Percentiles rank a stretch among this genome's conserved stretches.
These are phyloP conservation scores for Numida meleagris DNA, from an alignment of 2,113 vertebrate genomes.

Conservation along the genomic window DNA sequence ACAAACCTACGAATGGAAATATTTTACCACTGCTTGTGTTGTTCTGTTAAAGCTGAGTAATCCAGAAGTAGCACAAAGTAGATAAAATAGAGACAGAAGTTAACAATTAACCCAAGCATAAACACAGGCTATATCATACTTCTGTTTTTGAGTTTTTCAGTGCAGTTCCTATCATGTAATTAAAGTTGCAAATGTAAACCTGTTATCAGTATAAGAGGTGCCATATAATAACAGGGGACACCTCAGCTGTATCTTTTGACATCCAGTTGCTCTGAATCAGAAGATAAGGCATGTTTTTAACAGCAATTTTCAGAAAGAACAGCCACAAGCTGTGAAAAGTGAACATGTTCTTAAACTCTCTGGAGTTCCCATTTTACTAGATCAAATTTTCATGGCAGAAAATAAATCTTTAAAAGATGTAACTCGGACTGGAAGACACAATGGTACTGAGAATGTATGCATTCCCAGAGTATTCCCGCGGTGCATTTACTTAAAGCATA, in stretches of 20 bases:
- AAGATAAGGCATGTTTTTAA: neutral
- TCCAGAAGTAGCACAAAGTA: neutral
- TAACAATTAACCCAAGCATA: neutral
- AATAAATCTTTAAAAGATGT: neutral
- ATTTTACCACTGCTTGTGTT: neutral
- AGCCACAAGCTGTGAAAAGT: neutral
- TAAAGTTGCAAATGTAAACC: neutral
- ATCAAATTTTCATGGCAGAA: neutral
- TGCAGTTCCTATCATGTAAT: neutral
- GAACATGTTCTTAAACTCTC: neutral
- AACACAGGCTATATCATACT: neutral
- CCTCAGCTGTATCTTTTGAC: neutral
- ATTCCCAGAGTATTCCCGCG: neutral
- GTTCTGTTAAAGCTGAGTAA: neutral
- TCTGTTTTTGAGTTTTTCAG: neutral
- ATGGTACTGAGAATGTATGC: accelerated
- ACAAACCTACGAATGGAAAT: neutral
- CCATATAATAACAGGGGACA: neutral
- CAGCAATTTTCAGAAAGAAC: neutral
- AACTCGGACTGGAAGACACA: neutral
- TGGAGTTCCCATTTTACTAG: neutral
- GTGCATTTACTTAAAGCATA: neutral
- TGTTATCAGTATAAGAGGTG: neutral
- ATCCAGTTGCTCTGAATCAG: neutral
- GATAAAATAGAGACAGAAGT: neutral